Base-by-base conservation (phyloP, 2,888 invertebrate species). In the Rotaria magnacalcarata region DNA sequence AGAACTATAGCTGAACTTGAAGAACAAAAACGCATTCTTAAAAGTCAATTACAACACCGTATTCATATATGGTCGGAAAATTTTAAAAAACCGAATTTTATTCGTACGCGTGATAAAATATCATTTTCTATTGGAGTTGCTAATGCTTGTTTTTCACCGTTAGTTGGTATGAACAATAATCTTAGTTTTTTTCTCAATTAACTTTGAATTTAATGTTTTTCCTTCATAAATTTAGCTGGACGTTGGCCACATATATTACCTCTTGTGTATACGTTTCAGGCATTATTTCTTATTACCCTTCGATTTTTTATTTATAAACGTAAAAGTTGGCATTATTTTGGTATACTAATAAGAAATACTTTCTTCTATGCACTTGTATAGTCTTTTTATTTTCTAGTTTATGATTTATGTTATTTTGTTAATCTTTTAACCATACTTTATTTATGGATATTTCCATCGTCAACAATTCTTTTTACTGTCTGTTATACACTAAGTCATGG, bases 241-340 rank as follows among this genome's bases (percentile, higher is more conserved):
- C 43, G 47, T 47, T 80, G 80, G 80, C 80, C 80, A 19, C 80
- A 47, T 80, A 47, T 80, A 41, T 80, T 80, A n/a, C 80, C 80
- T 5, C 47, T 80, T n/a, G 80, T 47, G 24, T 80, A 80, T 47
- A 80, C 80, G 0, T 6, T 41, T 80, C 80, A 80, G 47, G 80
- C 80, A 14, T 47, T 80, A 80, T 47, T 80, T 47, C 80, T 80
- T 3, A 80, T 80, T 3, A 47, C 80, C n/a, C 24, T 80, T 80
- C 43, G 80, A 47, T 80, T 80, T 47, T 47, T 80, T 47, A 80
- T 80, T 3, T 80, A 80, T n/a, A 80, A 80, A 80, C 43, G 47
- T 24, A 80, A 80, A 47, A 80, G 80, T 80, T 80, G 80, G 80
- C 80, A 80, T n/a, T 80, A 80, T 80, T 80, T 80, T 80, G 47